Evolutionary conservation across 2,888 invertebrate genomes (phyloP), one percentile per base, ranked within the genome.

Genomic region (Xestia ashworthii): DNA sequence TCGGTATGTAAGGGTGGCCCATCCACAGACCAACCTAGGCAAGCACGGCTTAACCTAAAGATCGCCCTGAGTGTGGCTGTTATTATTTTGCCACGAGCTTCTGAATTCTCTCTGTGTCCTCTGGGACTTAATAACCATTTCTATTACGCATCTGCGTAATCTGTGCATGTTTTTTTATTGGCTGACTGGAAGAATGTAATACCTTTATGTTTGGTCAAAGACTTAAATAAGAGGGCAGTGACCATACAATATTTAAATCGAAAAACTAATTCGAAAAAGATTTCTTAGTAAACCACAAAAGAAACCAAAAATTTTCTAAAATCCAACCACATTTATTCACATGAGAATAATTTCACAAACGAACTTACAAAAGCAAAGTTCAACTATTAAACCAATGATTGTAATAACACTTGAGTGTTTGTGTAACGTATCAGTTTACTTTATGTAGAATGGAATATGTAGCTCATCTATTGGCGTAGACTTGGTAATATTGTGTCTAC

Each of bases 401-500:
- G 64, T 62, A 76, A 69, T 76, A 78, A 71, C 38, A 76, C 60
- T 85, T 66, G 46, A 53, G n/a, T 75, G 38, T 83, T 83, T 80
- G 65, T 60, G n/a, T 83, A 70, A 72, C 25, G 58, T 70, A 71
- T 81, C 19, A 73, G 53, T 71, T 80, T 60, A 66, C 19, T 67
- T 74, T n/a, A 72, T 65, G 41, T 78, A 74, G 58, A 75, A 76
- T 78, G 67, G 72, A 76, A 80, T 83, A 55, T 50, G 66, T 80
- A 58, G 65, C 68, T 75, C 66, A 58, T 75, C 41, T 72, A 60
- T 64, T 72, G 50, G 5, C 12, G 12, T 48, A 76, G 66, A 81
- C 62, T 77, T 71, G 22, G 69, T 68, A 67, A 80, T 80, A 55
- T 68, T 16, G 69, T 53, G 41, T 69, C 19, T 55, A 79, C 38